Evolutionary conservation across 1,140 invertebrate species (phyloP).

Genomic region (Camponotus pennsylvanicus): DNA sequence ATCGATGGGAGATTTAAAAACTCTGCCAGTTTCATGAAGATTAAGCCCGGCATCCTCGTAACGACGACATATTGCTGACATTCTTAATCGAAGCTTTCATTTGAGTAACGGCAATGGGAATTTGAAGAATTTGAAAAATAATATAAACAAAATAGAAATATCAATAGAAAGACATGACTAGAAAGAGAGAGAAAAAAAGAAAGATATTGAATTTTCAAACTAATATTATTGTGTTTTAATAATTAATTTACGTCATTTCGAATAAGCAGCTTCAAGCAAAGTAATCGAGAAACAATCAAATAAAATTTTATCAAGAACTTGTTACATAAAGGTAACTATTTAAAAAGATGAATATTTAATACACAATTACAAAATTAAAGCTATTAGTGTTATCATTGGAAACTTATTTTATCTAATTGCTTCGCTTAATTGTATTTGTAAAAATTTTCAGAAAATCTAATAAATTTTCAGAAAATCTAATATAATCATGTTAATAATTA

Average conservation of each 20-base stretch:
- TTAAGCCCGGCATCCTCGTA: background rate
- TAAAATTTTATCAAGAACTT: constrained; percentile 9
- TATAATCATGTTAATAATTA: constrained; percentile 25
- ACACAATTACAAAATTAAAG: background rate
- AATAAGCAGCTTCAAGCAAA: constrained; percentile 22
- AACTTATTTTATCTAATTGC: constrained; percentile 12
- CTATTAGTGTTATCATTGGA: background rate
- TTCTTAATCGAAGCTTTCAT: constrained; percentile 20
- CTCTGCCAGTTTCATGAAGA: background rate
- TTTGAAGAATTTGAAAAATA: background rate
- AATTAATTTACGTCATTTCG: constrained; percentile 5
- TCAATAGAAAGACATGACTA: constrained; percentile 19
- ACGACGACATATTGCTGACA: background rate
- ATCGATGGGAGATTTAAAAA: background rate
- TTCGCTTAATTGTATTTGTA: constrained; percentile 6
- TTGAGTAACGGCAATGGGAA: constrained; percentile 2
- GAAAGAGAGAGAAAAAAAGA: constrained; percentile 11
- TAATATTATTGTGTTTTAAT: background rate
- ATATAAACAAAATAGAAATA: background rate
- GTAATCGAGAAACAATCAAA: background rate
- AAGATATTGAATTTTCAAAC: background rate
- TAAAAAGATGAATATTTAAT: background rate
- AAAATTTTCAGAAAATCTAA: background rate
- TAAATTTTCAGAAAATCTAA: background rate
- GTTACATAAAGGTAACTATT: background rate